Conservation (phyloP, 1,140 invertebrate genomes). For the Penaeus vannamei region DNA sequence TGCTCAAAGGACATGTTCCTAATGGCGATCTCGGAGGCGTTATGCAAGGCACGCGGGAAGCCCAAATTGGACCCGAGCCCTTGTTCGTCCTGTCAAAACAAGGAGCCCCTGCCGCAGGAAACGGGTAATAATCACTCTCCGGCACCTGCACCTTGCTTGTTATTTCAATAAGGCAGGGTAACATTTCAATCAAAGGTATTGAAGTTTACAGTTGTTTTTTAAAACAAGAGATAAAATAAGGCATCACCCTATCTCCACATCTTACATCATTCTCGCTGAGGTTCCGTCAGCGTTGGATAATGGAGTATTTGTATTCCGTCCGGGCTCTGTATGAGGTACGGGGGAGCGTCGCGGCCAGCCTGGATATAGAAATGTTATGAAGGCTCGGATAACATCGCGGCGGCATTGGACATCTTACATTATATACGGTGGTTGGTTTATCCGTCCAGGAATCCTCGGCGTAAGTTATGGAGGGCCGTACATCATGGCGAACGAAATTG, state of each 20-base stretch:
- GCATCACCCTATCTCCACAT: slow-evolving; percentile 50
- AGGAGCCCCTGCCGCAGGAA: not conserved
- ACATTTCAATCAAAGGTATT: slow-evolving; percentile 62
- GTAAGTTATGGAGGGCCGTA: not conserved
- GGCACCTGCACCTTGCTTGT: slow-evolving; percentile 50
- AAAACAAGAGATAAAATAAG: slow-evolving; percentile 53
- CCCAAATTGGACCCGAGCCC: not conserved
- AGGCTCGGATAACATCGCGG: not conserved
- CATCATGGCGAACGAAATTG: slow-evolving; percentile 47
- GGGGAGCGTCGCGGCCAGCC: not conserved
- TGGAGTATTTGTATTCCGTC: slow-evolving; percentile 45
- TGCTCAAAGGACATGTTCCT: slow-evolving; percentile 30
- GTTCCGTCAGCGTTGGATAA: slow-evolving; percentile 1
- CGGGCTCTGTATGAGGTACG: not conserved
- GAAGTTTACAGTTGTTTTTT: slow-evolving; percentile 51
- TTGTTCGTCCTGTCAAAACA: not conserved
- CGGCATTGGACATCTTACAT: too few relatives aligned
- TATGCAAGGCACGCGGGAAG: slow-evolving; percentile 22
- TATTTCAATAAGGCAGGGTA: slow-evolving; percentile 64
- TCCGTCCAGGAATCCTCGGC: too few relatives aligned
- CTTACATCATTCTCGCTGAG: slow-evolving; percentile 34
- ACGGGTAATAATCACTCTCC: not conserved
- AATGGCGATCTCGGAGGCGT: slow-evolving; percentile 42
- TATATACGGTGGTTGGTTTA: too few relatives aligned
- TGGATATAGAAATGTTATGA: slow-evolving; percentile 30